Evolutionary conservation across 2,888 invertebrate genomes (phyloP).

Genomic region (Choreutis nemorana): DNA sequence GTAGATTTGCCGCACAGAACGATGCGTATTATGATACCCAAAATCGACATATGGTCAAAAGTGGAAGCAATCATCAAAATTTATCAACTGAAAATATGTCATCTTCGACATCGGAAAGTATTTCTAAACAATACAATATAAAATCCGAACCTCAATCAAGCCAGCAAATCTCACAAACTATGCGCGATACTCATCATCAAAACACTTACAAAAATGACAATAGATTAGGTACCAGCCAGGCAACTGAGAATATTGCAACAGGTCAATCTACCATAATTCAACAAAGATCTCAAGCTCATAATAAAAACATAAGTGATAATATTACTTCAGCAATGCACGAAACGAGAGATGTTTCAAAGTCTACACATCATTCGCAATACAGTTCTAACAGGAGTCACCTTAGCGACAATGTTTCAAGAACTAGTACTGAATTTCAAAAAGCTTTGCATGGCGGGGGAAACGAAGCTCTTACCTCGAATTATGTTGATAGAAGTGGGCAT

Average conservation of each 20-base stretch:
- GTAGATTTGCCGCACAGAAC: conserved; percentile 7
- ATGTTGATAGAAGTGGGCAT: conserved; percentile 44
- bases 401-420: conserved; percentile 55
- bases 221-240: too few relatives aligned
- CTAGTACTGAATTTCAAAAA: conserved; percentile 61
- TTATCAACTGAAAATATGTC: conserved; percentile 23
- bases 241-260: too few relatives aligned
- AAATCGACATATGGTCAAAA: conserved; percentile 14
- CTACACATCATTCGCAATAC: conserved; percentile 26
- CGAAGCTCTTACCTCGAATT: conserved; percentile 16
- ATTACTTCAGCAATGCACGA: conserved; percentile 14
- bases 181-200: conserved; percentile 9
- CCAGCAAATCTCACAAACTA: conserved; percentile 16
- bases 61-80: conserved; percentile 21
- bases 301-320: conserved; percentile 1
- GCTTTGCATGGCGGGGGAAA: conserved; percentile 54
- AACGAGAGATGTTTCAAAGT: conserved; percentile 26
- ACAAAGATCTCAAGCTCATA: too few relatives aligned
- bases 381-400: conserved; percentile 36
- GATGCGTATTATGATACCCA: conserved; percentile 11
- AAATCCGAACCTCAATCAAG: conserved; percentile 18
- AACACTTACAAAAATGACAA: too few relatives aligned
- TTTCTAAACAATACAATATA: conserved; percentile 15
- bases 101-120: conserved; percentile 17
- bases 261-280: background rate